Conservation (phyloP, 1,140 invertebrate genomes). For the Rhyacophila brunnea region DNA sequence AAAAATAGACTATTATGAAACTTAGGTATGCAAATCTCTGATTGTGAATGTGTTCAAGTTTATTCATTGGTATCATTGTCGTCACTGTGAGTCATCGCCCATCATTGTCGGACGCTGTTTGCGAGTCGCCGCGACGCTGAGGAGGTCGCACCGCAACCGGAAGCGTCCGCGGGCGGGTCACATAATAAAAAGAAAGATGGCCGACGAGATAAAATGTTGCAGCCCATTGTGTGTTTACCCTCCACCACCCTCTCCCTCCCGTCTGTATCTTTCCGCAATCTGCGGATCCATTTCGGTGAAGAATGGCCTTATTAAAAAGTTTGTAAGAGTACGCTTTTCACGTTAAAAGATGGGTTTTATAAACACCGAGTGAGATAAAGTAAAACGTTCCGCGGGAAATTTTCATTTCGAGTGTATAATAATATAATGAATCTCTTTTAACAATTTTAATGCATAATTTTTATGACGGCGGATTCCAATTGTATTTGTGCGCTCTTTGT, state of each 20-base stretch:
- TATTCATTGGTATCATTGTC: too few relatives aligned
- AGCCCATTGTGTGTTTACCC: constrained; percentile 28
- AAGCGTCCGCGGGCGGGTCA: constrained; percentile 5
- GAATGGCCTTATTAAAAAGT: constrained; percentile 36
- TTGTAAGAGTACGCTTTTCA: constrained; percentile 31
- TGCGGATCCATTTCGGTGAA: constrained; percentile 35
- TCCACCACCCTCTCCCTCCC: constrained; percentile 12
- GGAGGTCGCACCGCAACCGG: too few relatives aligned
- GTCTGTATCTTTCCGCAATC: constrained; percentile 32
- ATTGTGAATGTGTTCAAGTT: too few relatives aligned
- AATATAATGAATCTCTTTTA: constrained; percentile 30
- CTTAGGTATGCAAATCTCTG: too few relatives aligned
- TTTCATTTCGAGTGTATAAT: constrained; percentile 31
- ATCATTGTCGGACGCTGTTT: too few relatives aligned
- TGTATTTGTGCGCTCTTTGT: background rate
- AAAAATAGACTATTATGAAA: too few relatives aligned
- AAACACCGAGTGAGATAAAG: constrained; percentile 33
- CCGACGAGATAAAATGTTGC: constrained; percentile 22
- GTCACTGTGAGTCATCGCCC: too few relatives aligned
- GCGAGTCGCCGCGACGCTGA: too few relatives aligned
- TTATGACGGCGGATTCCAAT: background rate
- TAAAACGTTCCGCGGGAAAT: constrained; percentile 29
- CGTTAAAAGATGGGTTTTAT: constrained; percentile 34
- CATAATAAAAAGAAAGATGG: constrained; percentile 32
- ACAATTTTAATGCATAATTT: constrained; percentile 12